Evolutionary conservation across 92 coral and sea anemone species (phyloP).

Genomic region (Phenganax stokvisi): DNA sequence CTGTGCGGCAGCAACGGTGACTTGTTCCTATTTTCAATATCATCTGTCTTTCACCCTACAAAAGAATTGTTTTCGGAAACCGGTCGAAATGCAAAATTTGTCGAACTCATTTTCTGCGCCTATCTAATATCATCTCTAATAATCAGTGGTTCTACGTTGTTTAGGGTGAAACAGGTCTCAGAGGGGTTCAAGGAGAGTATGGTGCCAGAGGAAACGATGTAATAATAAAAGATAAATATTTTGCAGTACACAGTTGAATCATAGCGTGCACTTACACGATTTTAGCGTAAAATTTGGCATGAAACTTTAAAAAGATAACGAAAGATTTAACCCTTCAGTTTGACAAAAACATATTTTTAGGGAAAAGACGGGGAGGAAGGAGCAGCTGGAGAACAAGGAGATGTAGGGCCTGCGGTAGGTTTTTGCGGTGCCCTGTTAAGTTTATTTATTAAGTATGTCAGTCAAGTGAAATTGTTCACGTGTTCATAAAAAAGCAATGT

Average conservation of each 20-base stretch:
- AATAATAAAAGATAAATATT: no score
- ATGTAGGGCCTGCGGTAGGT: slow-evolving; percentile 2
- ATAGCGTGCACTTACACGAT: no score
- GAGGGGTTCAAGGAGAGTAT: not conserved
- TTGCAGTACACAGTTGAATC: no score
- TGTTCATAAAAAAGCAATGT: not conserved
- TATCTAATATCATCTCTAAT: not conserved
- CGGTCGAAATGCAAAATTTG: no score
- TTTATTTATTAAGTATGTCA: no score
- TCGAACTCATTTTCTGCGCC: no score
- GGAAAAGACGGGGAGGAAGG: not conserved
- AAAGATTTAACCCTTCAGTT: not conserved
- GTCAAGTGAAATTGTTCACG: not conserved
- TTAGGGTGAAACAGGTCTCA: not conserved
- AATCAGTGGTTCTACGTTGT: not conserved
- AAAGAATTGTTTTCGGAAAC: no score
- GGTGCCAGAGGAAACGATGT: not conserved
- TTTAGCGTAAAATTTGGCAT: no score
- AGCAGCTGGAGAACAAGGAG: slow-evolving; percentile 11
- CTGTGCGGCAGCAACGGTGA: no score
- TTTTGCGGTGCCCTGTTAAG: no score
- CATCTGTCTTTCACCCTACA: no score
- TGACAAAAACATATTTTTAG: not conserved
- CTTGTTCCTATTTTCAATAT: no score
- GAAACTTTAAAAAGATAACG: not conserved